A percentile compares a stretch with the other conserved stretches of the same genome.
phyloP scores from a whole-genome alignment of 2,888 invertebrate genomes.

The Psococerastis gibbosa region DNA sequence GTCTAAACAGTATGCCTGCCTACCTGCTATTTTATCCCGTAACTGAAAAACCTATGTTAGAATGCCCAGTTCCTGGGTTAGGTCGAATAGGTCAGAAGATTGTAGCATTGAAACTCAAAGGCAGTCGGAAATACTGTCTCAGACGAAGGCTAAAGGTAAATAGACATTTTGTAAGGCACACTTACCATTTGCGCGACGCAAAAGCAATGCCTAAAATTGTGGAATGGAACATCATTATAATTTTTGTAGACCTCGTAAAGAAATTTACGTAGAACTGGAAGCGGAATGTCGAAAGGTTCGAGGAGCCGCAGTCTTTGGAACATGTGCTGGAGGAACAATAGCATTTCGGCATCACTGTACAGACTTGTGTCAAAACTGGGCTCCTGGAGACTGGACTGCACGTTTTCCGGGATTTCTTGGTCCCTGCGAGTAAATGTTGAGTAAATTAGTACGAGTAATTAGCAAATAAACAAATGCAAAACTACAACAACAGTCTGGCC shows the following conservation, averaged over 20 bases:
- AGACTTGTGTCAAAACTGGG: constrained; percentile 63
- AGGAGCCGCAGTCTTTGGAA: constrained; percentile 57
- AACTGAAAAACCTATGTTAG: too few species aligned
- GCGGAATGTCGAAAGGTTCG: constrained; percentile 53
- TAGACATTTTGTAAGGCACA: constrained; percentile 17
- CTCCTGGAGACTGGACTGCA: constrained; percentile 41
- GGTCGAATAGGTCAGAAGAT: too few species aligned
- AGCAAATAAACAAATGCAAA: not conserved
- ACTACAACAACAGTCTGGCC: not conserved
- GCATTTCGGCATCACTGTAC: constrained; percentile 64
- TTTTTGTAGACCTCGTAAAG: constrained; percentile 58
- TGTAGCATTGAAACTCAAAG: too few species aligned
- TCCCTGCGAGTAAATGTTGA: constrained; percentile 32
- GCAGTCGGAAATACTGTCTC: too few species aligned
- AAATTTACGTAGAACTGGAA: constrained; percentile 46
- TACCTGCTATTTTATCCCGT: too few species aligned
- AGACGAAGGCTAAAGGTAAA: too few species aligned
- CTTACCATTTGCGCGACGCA: constrained; percentile 74
- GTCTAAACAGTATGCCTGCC: too few species aligned
- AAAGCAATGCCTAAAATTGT: constrained; percentile 73
- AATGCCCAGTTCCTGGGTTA: too few species aligned
- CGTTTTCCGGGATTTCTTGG: constrained; percentile 39
- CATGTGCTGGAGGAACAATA: constrained; percentile 61
- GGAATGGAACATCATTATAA: constrained; percentile 74
- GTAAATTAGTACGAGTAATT: constrained; percentile 11